Base-by-base conservation (phyloP, 2,797 vertebrate genomes). In the Hozukius guyotensis region DNA sequence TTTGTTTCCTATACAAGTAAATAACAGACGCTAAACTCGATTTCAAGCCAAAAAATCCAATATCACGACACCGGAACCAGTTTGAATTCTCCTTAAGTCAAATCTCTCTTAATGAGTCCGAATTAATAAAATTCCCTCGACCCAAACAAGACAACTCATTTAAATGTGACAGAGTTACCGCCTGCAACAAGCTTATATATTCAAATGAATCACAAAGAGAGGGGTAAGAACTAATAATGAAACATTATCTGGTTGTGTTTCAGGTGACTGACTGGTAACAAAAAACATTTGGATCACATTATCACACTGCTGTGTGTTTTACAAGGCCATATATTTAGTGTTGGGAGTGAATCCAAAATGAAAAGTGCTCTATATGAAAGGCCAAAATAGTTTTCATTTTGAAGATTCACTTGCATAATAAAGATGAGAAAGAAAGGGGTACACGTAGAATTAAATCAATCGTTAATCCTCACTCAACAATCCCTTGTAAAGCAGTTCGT, bases 341-440 rank as follows among this genome's bases (percentile, higher is more conserved):
- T 65, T 57, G 67, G 80, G 72, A 88, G 85, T 78, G 68, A 87
- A 78, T 89, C 81, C 75, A 77, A 85, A 83, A 88, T 61, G 25
- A 90, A 88, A 87, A 75, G 70, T 84, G 82, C 70, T 64, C 38
- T 13, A 82, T 62, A 49, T 49, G 16, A 38, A 84, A 91, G 79
- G 87, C 83, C 83, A 75, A 80, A 76, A 69, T 78, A 46, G 14
- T 68, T 10, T 64, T 56, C 57, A 78, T 88, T 88, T 78, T 80
- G 13, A 84, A 75, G 82, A 86, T 84, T 82, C 75, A 78, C 86
- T 93, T 92, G 85, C 89, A 92, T 91, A 89, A 85, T 82, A 80
- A 83, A 78, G 72, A 81, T 34, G 60, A 68, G n/a, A 64, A 65
- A 64, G 20, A 16, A 12, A 69, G 42, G 65, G 66, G 31, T 25